phyloP scores from a whole-genome alignment of 2,888 invertebrate species.

The Carcina quercana region DNA sequence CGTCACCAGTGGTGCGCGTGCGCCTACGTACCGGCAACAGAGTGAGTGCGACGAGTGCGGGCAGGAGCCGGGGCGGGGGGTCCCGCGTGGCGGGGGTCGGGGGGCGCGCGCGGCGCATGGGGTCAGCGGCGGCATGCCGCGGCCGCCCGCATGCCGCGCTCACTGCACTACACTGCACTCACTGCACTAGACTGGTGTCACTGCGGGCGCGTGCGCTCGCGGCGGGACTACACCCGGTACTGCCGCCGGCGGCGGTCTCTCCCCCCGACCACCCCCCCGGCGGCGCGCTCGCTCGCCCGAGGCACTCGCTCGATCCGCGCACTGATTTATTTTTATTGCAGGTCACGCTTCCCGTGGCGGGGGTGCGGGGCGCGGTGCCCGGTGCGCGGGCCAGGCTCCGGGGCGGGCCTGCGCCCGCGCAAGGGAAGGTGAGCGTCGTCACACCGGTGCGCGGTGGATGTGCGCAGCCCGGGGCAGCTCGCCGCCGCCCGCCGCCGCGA shows the following conservation, averaged over 20 bases:
- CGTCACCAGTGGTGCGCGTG: too few species aligned
- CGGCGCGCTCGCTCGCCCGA: slow-evolving; percentile 17
- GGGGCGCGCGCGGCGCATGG: slow-evolving; percentile 55
- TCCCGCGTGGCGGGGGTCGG: slow-evolving; percentile 37
- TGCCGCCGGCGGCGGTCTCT: too few species aligned
- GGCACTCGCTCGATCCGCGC: slow-evolving; percentile 21
- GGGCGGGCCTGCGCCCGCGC: slow-evolving; percentile 3
- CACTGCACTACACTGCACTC: slow-evolving; percentile 14
- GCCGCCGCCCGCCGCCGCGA: background rate
- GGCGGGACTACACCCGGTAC: slow-evolving; percentile 40
- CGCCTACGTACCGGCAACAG: too few species aligned
- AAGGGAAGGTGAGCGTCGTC: slow-evolving; percentile 8
- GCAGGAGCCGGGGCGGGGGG: background rate
- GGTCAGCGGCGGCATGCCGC: slow-evolving; percentile 51
- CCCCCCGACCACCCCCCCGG: too few species aligned
- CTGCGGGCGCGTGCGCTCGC: slow-evolving; percentile 38
- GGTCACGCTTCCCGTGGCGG: slow-evolving; percentile 5
- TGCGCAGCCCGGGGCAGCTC: background rate
- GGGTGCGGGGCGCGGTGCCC: slow-evolving; percentile 6
- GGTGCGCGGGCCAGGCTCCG: slow-evolving; percentile 9
- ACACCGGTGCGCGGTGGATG: background rate
- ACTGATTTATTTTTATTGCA: slow-evolving; percentile 45
- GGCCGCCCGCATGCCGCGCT: slow-evolving; percentile 3
- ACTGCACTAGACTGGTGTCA: slow-evolving; percentile 13
- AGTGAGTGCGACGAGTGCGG: too few species aligned